Percentiles rank a stretch among this genome's conserved stretches.
These are phyloP conservation scores for Lutraria lutraria DNA, from an alignment of 2,888 invertebrate genomes.

Conservation along the genomic window DNA sequence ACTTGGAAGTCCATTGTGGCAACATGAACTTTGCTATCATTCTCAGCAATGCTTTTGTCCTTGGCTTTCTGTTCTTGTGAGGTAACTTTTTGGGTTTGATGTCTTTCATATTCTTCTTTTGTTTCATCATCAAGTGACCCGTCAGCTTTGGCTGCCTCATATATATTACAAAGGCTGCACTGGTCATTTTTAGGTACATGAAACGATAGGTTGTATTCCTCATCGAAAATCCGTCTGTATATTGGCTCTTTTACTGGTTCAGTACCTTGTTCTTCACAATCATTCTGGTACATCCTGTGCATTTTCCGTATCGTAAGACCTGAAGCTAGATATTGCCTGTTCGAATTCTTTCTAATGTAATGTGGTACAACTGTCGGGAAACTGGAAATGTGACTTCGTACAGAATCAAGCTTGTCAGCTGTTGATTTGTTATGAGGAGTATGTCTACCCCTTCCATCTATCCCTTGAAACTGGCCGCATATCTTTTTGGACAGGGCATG, in stretches of 20 bases:
- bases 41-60: conserved; percentile 39
- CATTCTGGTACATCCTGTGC: not conserved
- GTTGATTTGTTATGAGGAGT: not conserved
- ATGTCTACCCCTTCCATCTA: not conserved
- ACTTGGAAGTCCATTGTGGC: conserved; percentile 45
- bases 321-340: not conserved
- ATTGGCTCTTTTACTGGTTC: not conserved
- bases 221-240: not conserved
- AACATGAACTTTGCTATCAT: conserved; percentile 10
- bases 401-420: not conserved
- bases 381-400: not conserved
- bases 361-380: not conserved
- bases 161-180: conserved; percentile 19
- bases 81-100: conserved; percentile 15
- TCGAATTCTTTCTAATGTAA: not conserved
- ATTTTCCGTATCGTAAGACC: not conserved
- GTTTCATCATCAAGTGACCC: not conserved
- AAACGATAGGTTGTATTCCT: conserved; percentile 47
- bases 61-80: conserved; percentile 41
- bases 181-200: conserved; percentile 44
- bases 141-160: not conserved
- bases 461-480: not conserved
- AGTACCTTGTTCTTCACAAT: not conserved
- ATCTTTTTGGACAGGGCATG: not conserved
- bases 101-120: not conserved